These are phyloP conservation scores for Margarornis squamiger DNA, from an alignment of 2,797 vertebrate genomes.

Conservation along the genomic window DNA sequence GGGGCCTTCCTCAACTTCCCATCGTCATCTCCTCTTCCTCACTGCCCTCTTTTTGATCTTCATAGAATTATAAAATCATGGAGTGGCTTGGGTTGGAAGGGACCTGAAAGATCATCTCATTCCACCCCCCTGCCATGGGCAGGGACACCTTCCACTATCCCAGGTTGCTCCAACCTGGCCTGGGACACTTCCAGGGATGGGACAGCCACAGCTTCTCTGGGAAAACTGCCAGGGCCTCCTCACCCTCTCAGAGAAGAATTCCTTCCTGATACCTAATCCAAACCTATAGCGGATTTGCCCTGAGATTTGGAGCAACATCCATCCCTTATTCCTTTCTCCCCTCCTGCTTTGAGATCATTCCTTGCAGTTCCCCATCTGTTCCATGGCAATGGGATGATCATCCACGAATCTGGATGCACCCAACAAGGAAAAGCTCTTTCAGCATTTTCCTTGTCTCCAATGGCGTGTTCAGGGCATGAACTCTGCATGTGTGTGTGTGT, in stretches of 20 bases:
- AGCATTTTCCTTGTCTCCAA: neutral
- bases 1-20: no score
- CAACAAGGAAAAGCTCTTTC: fast-evolving
- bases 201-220: neutral
- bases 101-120: fast-evolving
- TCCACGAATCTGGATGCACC: neutral
- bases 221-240: fast-evolving
- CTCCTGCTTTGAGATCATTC: neutral
- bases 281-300: neutral
- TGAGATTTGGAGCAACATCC: neutral
- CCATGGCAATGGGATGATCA: fast-evolving
- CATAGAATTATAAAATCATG: neutral
- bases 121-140: fast-evolving
- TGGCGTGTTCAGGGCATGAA: neutral
- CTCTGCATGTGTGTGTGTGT: no score
- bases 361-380: neutral
- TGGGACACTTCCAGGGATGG: neutral
- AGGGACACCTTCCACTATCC: neutral
- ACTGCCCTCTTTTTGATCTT: neutral
- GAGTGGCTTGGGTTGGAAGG: neutral
- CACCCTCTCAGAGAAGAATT: neutral
- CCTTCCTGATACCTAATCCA: neutral
- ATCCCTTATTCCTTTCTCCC: neutral
- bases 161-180: fast-evolving
- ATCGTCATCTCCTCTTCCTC: no score